Conservation (phyloP, 2,797 vertebrate genomes). For the Lacerta agilis region DNA sequence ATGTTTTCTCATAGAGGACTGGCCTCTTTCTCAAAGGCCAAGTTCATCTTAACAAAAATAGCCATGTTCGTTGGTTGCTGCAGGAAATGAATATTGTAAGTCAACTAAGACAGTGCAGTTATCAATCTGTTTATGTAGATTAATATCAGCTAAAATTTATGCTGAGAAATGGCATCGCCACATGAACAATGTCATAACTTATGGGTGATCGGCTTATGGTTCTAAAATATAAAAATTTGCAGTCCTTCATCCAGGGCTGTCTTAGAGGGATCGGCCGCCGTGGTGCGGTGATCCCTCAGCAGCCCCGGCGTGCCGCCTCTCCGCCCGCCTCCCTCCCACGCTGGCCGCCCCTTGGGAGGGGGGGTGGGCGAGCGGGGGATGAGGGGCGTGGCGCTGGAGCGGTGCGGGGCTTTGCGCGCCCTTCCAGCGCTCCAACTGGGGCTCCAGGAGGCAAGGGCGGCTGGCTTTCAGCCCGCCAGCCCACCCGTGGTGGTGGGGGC, state of each 20-base stretch:
- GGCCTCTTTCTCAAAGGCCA: constrained; percentile 33
- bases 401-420: too few relatives aligned
- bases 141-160: neutral
- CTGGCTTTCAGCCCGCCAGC: too few relatives aligned
- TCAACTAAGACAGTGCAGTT: neutral
- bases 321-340: too few relatives aligned
- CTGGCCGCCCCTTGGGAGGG: too few relatives aligned
- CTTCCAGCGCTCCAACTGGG: too few relatives aligned
- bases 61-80: constrained; percentile 15
- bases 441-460: too few relatives aligned
- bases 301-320: too few relatives aligned
- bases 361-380: too few relatives aligned
- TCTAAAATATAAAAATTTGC: neutral
- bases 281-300: too few relatives aligned
- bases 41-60: constrained; percentile 49
- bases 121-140: neutral
- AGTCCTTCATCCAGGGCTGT: neutral
- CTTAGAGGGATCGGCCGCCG: too few relatives aligned
- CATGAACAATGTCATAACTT: neutral
- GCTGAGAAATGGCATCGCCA: neutral
- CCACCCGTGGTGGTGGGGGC: too few relatives aligned
- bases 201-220: neutral
- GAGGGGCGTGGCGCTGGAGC: too few relatives aligned
- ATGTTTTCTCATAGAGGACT: constrained; percentile 29
- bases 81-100: constrained; percentile 44